A percentile compares a stretch with the other conserved stretches of the same genome.
Evolutionary conservation across 2,797 vertebrate species (phyloP).

Genomic region (Sebastes matsubarae): DNA sequence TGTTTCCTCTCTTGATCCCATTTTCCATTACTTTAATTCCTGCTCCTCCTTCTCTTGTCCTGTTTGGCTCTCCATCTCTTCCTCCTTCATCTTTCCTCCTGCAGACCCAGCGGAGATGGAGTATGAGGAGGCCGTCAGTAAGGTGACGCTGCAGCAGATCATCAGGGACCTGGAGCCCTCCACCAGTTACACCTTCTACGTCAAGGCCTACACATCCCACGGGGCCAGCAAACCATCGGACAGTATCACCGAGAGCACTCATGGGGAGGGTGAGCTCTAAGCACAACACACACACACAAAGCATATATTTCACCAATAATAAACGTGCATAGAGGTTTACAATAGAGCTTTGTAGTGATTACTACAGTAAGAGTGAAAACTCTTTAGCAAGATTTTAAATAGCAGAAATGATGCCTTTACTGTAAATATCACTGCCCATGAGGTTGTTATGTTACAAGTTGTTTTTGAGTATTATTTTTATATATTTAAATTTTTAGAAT

Average conservation of each 20-base stretch:
- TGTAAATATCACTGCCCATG: background rate
- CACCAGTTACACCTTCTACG: constrained; percentile 95
- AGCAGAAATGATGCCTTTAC: background rate
- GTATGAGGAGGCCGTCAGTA: constrained; percentile 98
- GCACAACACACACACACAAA: background rate
- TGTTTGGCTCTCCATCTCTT: constrained; percentile 6
- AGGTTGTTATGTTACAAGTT: too few relatives aligned
- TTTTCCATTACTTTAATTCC: constrained; percentile 18
- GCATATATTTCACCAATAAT: background rate
- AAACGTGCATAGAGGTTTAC: background rate
- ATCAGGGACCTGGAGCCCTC: constrained; percentile 95
- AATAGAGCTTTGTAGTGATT: background rate
- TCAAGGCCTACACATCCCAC: constrained; percentile 96
- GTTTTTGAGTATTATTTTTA: too few relatives aligned
- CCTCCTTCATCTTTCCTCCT: constrained; percentile 41
- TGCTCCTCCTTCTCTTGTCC: constrained; percentile 1
- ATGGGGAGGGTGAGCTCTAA: constrained; percentile 90
- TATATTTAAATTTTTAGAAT: too few relatives aligned
- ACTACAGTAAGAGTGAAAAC: background rate
- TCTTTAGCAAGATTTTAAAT: background rate
- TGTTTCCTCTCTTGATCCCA: constrained; percentile 30
- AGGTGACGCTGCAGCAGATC: constrained; percentile 93
- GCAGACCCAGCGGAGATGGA: constrained; percentile 94
- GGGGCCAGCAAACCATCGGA: constrained; percentile 95
- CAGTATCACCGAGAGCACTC: constrained; percentile 87